These are phyloP conservation scores for Dasysyrphus tricinctus DNA, from an alignment of 2,888 invertebrate species.

Conservation along the genomic window DNA sequence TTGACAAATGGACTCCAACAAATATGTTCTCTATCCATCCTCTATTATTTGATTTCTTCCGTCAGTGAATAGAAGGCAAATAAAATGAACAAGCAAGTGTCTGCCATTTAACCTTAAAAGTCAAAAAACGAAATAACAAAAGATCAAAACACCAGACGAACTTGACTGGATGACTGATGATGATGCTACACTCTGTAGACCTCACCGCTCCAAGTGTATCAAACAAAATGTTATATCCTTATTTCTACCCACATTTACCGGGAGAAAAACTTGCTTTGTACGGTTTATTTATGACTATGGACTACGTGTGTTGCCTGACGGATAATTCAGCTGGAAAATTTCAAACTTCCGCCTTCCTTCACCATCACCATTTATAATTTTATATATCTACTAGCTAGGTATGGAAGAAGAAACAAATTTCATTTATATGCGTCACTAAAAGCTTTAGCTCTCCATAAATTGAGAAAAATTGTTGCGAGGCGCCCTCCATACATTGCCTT, in stretches of 20 bases:
- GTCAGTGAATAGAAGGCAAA: constrained; percentile 53
- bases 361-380: constrained; percentile 22
- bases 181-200: constrained; percentile 44
- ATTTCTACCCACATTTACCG: not conserved
- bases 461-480: constrained; percentile 43
- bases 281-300: constrained; percentile 68
- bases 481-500: not conserved
- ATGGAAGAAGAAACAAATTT: constrained; percentile 33
- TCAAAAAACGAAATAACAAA: constrained; percentile 54
- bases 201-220: constrained; percentile 14
- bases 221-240: constrained; percentile 29
- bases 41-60: constrained; percentile 57
- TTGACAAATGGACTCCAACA: constrained; percentile 58
- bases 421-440: constrained; percentile 57
- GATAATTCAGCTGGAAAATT: constrained; percentile 70
- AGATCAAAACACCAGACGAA: constrained; percentile 72
- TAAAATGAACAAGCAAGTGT: constrained; percentile 47
- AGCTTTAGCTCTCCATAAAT: constrained; percentile 38
- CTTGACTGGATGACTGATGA: constrained; percentile 72
- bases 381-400: not conserved
- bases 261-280: constrained; percentile 48
- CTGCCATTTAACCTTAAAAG: constrained; percentile 33
- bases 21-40: not conserved
- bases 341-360: constrained; percentile 57
- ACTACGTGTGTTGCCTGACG: constrained; percentile 69